Conservation (phyloP, 2,113 vertebrate species). For the Salvelinus sp. region DNA sequence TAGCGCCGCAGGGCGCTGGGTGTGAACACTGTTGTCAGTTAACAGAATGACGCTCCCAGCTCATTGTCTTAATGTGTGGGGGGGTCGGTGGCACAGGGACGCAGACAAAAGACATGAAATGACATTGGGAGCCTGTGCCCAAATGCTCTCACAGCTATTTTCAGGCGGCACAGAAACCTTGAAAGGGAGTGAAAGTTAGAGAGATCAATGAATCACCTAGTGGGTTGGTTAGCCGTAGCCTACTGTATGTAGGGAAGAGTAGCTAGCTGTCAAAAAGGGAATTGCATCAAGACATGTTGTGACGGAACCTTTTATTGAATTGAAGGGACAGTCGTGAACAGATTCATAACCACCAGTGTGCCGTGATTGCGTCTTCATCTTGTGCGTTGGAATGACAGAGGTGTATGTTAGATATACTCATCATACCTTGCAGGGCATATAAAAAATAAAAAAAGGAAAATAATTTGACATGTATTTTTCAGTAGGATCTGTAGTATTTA, state of each 20-base stretch:
- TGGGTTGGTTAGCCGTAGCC: not conserved
- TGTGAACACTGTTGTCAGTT: constrained; percentile 52
- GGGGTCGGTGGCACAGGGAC: constrained; percentile 50
- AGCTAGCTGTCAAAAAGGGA: not conserved
- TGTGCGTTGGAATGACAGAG: not conserved
- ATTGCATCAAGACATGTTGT: not conserved
- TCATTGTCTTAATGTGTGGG: constrained; percentile 61
- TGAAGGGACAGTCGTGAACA: constrained; percentile 1
- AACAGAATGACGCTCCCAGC: constrained; percentile 50
- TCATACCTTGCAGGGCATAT: no score
- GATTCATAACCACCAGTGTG: not conserved
- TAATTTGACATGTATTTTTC: not conserved
- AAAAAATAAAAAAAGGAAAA: not conserved
- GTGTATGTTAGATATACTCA: no score
- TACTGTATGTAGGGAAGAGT: not conserved
- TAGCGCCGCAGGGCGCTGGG: constrained; percentile 27
- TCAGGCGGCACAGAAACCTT: constrained; percentile 13
- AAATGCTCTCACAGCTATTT: constrained; percentile 43
- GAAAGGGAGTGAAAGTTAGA: constrained; percentile 18
- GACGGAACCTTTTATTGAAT: not conserved
- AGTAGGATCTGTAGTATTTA: not conserved
- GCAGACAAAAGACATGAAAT: constrained; percentile 68
- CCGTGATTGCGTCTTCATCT: not conserved
- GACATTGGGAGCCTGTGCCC: constrained; percentile 57
- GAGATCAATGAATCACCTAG: constrained; percentile 9